Evolutionary conservation across 2,113 vertebrate species (phyloP).

Genomic region (Silurus meridionalis): DNA sequence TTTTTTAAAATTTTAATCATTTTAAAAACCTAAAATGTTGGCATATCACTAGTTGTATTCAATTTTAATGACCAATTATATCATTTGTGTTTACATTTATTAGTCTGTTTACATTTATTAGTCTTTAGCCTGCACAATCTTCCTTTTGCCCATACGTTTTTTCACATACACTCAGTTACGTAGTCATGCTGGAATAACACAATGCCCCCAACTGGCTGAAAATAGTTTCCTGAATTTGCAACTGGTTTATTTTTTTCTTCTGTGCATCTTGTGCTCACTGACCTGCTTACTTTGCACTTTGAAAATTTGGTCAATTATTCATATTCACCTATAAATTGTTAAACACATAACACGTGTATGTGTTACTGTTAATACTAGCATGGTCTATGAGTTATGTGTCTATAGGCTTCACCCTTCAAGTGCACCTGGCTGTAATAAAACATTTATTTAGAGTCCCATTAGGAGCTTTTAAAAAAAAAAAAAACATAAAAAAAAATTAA

Average conservation of each 20-base stretch:
- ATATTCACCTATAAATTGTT: neutral
- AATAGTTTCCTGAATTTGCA: neutral
- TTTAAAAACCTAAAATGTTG: neutral
- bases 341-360: neutral
- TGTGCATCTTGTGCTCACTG: neutral
- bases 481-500: too few species aligned
- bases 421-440: neutral
- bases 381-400: neutral
- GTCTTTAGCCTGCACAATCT: neutral
- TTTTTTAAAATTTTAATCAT: neutral
- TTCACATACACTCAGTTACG: neutral
- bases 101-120: too few species aligned
- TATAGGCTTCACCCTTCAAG: neutral
- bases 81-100: neutral
- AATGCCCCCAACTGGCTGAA: slow-evolving; percentile 3
- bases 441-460: neutral
- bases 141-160: neutral
- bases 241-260: neutral
- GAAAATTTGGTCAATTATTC: neutral
- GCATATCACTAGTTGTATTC: neutral
- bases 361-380: neutral
- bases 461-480: neutral
- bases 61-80: neutral
- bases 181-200: neutral
- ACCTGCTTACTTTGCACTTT: neutral